These are phyloP conservation scores for Drosophila falleni DNA, from an alignment of 2,888 invertebrate species.

Conservation along the genomic window DNA sequence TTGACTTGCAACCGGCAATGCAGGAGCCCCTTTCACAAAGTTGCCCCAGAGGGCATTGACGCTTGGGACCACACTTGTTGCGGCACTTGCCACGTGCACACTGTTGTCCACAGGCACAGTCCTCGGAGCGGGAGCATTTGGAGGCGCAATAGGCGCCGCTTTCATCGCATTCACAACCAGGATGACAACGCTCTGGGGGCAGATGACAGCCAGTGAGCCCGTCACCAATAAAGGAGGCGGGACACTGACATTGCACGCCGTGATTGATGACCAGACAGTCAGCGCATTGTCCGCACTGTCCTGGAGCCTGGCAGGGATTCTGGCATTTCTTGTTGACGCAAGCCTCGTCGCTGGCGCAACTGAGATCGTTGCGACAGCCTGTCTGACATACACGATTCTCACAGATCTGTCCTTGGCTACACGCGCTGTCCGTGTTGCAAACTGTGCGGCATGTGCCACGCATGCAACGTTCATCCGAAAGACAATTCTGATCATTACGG, in stretches of 20 bases:
- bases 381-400: slow-evolving; percentile 93
- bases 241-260: slow-evolving; percentile 94
- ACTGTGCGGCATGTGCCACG: slow-evolving; percentile 93
- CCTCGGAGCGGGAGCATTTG: slow-evolving; percentile 88
- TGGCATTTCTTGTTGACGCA: slow-evolving; percentile 93
- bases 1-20: slow-evolving; percentile 91
- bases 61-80: slow-evolving; percentile 89
- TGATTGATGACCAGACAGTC: slow-evolving; percentile 93
- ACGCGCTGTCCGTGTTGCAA: slow-evolving; percentile 94
- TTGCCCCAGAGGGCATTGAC: slow-evolving; percentile 91
- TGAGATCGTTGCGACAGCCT: slow-evolving; percentile 94
- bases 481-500: slow-evolving; percentile 92
- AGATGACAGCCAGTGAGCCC: slow-evolving; percentile 91
- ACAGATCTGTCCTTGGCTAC: slow-evolving; percentile 93
- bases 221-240: slow-evolving; percentile 92
- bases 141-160: slow-evolving; percentile 91
- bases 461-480: slow-evolving; percentile 94
- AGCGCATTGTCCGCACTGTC: slow-evolving; percentile 93
- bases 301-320: slow-evolving; percentile 91
- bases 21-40: slow-evolving; percentile 91
- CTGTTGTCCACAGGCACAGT: slow-evolving; percentile 93
- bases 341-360: slow-evolving; percentile 91
- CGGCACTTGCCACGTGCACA: slow-evolving; percentile 91
- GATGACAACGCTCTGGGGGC: slow-evolving; percentile 90
- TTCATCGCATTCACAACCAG: slow-evolving; percentile 92